phyloP scores from a whole-genome alignment of 1,140 invertebrate species.

The Papilio aristodemus region DNA sequence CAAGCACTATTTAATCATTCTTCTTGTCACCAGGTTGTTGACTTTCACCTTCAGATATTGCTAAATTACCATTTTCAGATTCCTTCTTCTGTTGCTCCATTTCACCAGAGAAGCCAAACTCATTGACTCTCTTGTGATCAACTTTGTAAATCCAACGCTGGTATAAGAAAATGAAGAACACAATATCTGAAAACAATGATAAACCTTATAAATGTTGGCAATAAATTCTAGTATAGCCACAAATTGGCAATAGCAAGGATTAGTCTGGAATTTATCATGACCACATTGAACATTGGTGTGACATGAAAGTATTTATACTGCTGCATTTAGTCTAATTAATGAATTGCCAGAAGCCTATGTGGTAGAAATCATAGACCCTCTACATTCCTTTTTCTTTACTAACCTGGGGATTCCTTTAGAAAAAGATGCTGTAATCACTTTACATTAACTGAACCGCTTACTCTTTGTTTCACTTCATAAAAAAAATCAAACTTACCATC shows the following conservation, averaged over 20 bases:
- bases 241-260: too few species aligned
- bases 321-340: too few species aligned
- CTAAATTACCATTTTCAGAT: conserved; percentile 59
- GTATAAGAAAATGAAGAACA: conserved; percentile 99
- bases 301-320: too few species aligned
- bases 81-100: conserved; percentile 81
- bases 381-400: too few species aligned
- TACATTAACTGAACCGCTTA: background rate
- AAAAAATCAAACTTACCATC: conserved; percentile 85
- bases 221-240: too few species aligned
- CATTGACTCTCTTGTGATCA: conserved; percentile 96
- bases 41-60: conserved; percentile 56
- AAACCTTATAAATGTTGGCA: background rate
- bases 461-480: conserved; percentile 8
- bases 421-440: too few species aligned
- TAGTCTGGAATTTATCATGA: too few species aligned
- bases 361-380: too few species aligned
- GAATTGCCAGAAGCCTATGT: too few species aligned
- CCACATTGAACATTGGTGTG: too few species aligned
- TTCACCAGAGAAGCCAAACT: conserved; percentile 95
- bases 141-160: conserved; percentile 99
- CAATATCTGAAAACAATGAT: conserved; percentile 88
- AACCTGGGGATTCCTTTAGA: too few species aligned
- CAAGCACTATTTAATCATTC: conserved; percentile 64
- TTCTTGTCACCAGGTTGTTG: conserved; percentile 67